Base-by-base conservation (phyloP, 2,113 vertebrate species). In the Stigmatopora argus region DNA sequence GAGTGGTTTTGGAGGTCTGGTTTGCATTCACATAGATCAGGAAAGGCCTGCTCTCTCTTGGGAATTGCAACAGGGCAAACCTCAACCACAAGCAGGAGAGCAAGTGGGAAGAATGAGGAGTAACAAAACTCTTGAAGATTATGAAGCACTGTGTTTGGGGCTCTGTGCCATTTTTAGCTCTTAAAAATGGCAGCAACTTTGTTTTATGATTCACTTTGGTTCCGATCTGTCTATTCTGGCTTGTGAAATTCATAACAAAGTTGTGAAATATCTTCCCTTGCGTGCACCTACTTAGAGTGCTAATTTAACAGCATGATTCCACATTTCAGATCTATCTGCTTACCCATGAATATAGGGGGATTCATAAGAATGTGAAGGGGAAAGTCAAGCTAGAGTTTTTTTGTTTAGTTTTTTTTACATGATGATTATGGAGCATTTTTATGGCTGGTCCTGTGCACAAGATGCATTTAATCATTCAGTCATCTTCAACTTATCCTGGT, bases 11-110 rank as follows among this genome's bases (percentile, higher is more conserved):
- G 69, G 62, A 74, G 46, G 26, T 57, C 55, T 66, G 67, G 74
- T 74, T 81, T 74, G 71, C 77, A 74, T 79, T 85, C 35, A 75
- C 72, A 81, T 79, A 86, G 85, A 72, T 78, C 82, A 85, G 75
- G 87, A 86, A 69, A 79, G 78, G 77, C 71, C 75, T 78, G 76
- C 72, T 73, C 71, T 69, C 78, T 77, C 80, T 84, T 83, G 80
- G 75, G 38, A 72, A 72, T 75, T 74, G 70, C 67, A 85, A 73
- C 62, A 70, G 64, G 71, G 83, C 67, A 78, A 77, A 76, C 78
- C 72, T 80, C 61, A 73, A 70, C 61, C 83, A 75, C 60, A 64
- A 66, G 62, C 59, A 49, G 75, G 65, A 70, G 65, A 66, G 67
- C 56, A 72, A 74, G 71, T 77, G 75, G 69, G 69, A 83, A 74